Percentiles rank a stretch among this genome's conserved stretches.
phyloP scores from a whole-genome alignment of 2,113 vertebrate species.

The Anarhynchus alexandrinus region DNA sequence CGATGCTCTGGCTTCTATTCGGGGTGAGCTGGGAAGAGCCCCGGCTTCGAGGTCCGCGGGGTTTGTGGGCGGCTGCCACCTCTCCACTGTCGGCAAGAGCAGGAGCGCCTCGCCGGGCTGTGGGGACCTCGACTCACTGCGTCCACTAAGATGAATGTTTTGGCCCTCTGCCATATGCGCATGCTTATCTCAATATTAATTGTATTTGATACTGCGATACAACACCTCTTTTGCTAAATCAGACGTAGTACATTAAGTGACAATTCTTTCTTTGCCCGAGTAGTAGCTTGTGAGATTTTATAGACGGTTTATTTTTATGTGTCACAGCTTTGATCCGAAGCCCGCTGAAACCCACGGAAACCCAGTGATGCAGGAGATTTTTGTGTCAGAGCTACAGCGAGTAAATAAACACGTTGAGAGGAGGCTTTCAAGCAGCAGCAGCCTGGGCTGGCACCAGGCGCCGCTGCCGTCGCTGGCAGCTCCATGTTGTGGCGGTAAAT shows the following conservation, averaged over 20 bases:
- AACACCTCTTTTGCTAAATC: not conserved
- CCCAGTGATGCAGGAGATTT: rapidly evolving
- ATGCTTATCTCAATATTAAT: not conserved
- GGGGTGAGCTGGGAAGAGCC: not conserved
- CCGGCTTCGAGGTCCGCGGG: not conserved
- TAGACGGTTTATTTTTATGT: not conserved
- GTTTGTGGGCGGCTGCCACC: not conserved
- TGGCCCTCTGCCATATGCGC: not conserved
- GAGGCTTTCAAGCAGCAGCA: not conserved
- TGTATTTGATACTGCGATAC: not conserved
- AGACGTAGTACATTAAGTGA: not conserved
- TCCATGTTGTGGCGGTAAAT: not conserved
- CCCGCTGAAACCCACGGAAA: not conserved
- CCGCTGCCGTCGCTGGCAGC: not conserved
- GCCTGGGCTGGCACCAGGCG: not conserved
- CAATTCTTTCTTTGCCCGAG: not conserved
- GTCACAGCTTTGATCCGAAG: not conserved
- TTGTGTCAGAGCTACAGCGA: not conserved
- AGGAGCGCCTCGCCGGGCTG: not conserved
- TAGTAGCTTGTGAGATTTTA: not conserved
- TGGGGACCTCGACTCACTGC: not conserved
- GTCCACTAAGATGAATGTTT: not conserved
- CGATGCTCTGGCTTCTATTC: not conserved
- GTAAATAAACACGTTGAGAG: not conserved
- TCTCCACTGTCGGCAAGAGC: not conserved